Conservation (phyloP, 2,113 vertebrate genomes). For the Nematolebias whitei region DNA sequence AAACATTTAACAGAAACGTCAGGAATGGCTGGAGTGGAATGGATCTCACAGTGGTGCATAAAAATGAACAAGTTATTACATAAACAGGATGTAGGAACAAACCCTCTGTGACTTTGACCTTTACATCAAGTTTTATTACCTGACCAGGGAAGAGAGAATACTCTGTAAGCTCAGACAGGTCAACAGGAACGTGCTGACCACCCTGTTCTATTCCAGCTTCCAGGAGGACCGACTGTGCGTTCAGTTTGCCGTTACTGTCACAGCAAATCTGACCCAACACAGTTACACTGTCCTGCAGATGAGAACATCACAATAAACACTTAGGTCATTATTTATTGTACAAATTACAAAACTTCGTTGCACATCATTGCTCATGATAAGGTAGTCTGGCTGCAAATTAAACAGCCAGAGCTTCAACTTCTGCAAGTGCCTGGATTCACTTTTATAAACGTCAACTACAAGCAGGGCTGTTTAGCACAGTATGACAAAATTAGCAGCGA, state of each 20-base stretch:
- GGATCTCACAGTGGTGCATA: too few relatives aligned
- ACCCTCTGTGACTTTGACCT: too few relatives aligned
- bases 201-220: constrained; percentile 85
- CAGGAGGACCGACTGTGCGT: constrained; percentile 85
- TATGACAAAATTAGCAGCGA: too few relatives aligned
- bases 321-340: neutral
- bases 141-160: constrained; percentile 94
- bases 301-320: neutral
- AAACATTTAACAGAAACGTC: too few relatives aligned
- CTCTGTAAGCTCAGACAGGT: constrained; percentile 84
- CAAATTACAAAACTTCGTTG: neutral
- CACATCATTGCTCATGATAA: too few relatives aligned
- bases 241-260: constrained; percentile 90
- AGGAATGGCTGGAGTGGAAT: too few relatives aligned
- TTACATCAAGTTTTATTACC: too few relatives aligned
- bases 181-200: constrained; percentile 78
- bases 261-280: constrained; percentile 88
- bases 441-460: too few relatives aligned
- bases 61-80: too few relatives aligned
- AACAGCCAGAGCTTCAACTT: neutral
- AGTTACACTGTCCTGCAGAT: constrained; percentile 80
- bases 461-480: too few relatives aligned
- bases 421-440: too few relatives aligned
- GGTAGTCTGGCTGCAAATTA: neutral
- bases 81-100: neutral